phyloP scores from a whole-genome alignment of 2,113 vertebrate species.

The rat (Rattus norvegicus) region GRCr8 NC_086033.1:90192501-90193000 shows the following conservation, averaged over 20 bases:
- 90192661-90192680: not conserved
- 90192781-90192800: not conserved
- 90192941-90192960: not conserved
- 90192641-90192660: not conserved
- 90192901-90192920: not conserved
- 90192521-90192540: not conserved
- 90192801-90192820: not conserved
- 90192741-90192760: not conserved
- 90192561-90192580: not conserved
- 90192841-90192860: not conserved
- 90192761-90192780: not conserved
- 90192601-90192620: not conserved
- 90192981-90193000: not conserved
- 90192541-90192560: not conserved
- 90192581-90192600: not conserved
- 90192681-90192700: not conserved
- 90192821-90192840: not conserved
- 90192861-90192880: accelerated
- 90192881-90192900: not conserved
- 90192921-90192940: not conserved
- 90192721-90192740: not conserved
- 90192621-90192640: not conserved
- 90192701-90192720: not conserved
- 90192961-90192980: not conserved
- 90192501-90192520: not conserved